phyloP scores from a whole-genome alignment of 2,888 invertebrate species.

The Monopis laevigella region DNA sequence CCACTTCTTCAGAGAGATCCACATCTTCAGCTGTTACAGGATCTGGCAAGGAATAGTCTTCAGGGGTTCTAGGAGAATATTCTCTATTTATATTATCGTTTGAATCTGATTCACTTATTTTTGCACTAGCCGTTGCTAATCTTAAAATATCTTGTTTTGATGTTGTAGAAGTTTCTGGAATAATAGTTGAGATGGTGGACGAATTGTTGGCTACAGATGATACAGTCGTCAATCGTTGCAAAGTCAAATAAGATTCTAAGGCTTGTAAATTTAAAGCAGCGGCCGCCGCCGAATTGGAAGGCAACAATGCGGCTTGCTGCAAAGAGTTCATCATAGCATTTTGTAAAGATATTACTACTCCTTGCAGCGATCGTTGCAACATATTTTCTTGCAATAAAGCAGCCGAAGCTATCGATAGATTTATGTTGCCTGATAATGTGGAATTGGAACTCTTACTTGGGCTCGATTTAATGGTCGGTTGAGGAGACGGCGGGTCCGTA shows the following conservation, averaged over 20 bases:
- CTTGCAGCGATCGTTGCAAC: slow-evolving; percentile 79
- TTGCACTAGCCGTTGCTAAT: slow-evolving; percentile 66
- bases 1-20: slow-evolving; percentile 75
- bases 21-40: slow-evolving; percentile 67
- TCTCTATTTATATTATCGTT: slow-evolving; percentile 44
- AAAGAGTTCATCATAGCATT: slow-evolving; percentile 86
- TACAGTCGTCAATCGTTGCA: slow-evolving; percentile 80
- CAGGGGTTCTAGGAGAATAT: slow-evolving; percentile 56
- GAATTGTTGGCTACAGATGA: slow-evolving; percentile 58
- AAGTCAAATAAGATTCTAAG: slow-evolving; percentile 83
- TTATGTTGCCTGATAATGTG: slow-evolving; percentile 43
- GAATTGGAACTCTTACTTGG: slow-evolving; percentile 56
- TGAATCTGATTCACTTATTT: slow-evolving; percentile 55
- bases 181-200: slow-evolving; percentile 34
- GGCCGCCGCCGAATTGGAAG: slow-evolving; percentile 84
- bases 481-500: slow-evolving; percentile 44
- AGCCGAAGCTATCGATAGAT: slow-evolving; percentile 67
- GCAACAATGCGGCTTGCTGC: slow-evolving; percentile 84
- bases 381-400: slow-evolving; percentile 71
- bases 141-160: slow-evolving; percentile 75
- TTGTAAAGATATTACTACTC: slow-evolving; percentile 82
- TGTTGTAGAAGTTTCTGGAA: slow-evolving; percentile 41
- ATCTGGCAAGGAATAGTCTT: slow-evolving; percentile 58
- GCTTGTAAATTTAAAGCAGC: slow-evolving; percentile 87
- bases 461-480: slow-evolving; percentile 40